Conservation (phyloP, 2,888 invertebrate genomes). For the Apodemia hepburni region DNA sequence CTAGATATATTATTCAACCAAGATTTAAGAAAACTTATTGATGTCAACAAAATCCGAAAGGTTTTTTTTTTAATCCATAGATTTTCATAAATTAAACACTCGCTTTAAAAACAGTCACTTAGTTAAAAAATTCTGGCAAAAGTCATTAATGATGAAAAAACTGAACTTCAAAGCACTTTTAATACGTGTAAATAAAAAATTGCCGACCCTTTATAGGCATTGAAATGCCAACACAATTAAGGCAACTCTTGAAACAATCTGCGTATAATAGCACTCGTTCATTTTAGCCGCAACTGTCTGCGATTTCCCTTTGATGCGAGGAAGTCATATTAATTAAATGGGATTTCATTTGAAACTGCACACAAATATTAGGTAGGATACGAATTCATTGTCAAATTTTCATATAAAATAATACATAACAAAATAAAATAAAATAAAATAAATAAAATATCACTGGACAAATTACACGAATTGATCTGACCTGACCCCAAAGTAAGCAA, state of each 20-base stretch:
- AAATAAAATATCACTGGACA: too few relatives aligned
- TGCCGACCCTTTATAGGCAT: conserved; percentile 29
- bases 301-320: conserved; percentile 30
- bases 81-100: neutral
- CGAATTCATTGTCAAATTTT: neutral
- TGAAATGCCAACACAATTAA: conserved; percentile 34
- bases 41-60: too few relatives aligned
- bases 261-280: conserved; percentile 33
- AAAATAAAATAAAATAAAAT: too few relatives aligned
- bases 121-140: neutral
- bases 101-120: neutral
- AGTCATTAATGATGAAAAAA: conserved; percentile 19
- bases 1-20: too few relatives aligned
- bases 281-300: conserved; percentile 32
- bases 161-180: conserved; percentile 24
- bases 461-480: too few relatives aligned
- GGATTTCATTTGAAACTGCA: neutral
- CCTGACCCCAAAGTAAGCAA: too few relatives aligned
- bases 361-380: too few relatives aligned
- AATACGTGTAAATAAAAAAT: conserved; percentile 27
- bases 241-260: conserved; percentile 32
- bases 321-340: conserved; percentile 21
- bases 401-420: neutral
- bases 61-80: too few relatives aligned
- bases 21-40: too few relatives aligned